These are phyloP conservation scores for Tetragnatha versicolor DNA, from an alignment of 1,140 invertebrate species.

Conservation along the genomic window DNA sequence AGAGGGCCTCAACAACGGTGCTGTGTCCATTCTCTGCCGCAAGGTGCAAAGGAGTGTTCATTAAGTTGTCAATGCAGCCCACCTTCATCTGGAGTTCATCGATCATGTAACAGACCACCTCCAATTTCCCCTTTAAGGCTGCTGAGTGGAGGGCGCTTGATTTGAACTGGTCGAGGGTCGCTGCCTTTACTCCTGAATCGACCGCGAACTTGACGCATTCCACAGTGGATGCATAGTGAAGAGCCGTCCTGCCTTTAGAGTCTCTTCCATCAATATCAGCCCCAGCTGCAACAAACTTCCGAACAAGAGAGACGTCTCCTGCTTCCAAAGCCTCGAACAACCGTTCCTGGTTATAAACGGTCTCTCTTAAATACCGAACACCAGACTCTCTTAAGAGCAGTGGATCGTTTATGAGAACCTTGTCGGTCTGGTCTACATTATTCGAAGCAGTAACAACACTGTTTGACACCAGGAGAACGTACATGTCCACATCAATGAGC, in stretches of 20 bases:
- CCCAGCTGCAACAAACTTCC: too few species aligned
- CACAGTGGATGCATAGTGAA: conserved; percentile 36
- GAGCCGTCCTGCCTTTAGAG: not conserved
- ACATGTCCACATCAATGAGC: not conserved
- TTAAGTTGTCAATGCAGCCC: not conserved
- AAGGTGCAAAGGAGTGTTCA: conserved; percentile 32
- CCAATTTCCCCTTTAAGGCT: not conserved
- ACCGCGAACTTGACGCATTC: conserved; percentile 9
- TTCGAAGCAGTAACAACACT: not conserved
- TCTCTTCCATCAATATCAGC: conserved; percentile 1
- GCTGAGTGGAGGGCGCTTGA: conserved; percentile 23
- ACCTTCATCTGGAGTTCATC: not conserved
- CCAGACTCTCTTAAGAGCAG: not conserved
- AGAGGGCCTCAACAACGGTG: not conserved
- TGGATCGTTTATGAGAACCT: not conserved
- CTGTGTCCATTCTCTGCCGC: conserved; percentile 36
- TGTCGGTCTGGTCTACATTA: not conserved
- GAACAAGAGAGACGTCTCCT: too few species aligned
- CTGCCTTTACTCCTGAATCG: not conserved
- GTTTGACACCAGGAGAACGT: not conserved
- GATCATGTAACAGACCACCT: conserved; percentile 9
- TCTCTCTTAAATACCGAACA: not conserved
- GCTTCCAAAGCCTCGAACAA: too few species aligned
- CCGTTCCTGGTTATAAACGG: not conserved
- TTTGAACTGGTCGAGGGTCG: not conserved